Evolutionary conservation across 2,797 vertebrate genomes (phyloP), one percentile per base, ranked within the genome.

Genomic region (Pipistrellus pipistrellus): DNA sequence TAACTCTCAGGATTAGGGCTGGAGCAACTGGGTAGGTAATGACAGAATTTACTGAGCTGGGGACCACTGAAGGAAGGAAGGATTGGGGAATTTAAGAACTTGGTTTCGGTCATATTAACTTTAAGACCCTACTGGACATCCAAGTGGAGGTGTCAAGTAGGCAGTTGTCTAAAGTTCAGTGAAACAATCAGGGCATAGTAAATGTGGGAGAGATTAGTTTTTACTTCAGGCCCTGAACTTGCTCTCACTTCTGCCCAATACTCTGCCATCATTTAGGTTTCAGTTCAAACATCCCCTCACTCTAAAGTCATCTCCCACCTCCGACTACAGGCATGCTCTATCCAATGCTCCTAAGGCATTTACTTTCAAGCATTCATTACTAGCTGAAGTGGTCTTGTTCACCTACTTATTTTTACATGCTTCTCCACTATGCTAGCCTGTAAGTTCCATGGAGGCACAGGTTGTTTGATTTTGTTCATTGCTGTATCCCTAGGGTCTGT

Each of bases 211-310:
- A 27, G 41, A 64, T 76, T 17, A 8, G 20, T 48, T 94, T 87
- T 90, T n/a, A 85, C 35, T 5, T 51, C 35, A 35, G 62, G 68
- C 21, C 55, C 96, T 90, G 84, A 96, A 71, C 64, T 85, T 78
- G 51, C 35, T 90, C 59, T 90, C 76, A 55, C 32, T 41, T 71
- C 41, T 75, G 69, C 38, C 38, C 35, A 30, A 53, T 53, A 51
- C 14, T 87, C 71, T 69, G 41, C 48, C 81, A 57, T 94, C 77
- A 51, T 62, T 80, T 30, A 87, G 17, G 17, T 81, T 41, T 57
- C 71, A 96, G 21, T 21, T 93, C 85, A 71, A 66, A 76, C 38
- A 32, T 73, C 48, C 44, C 66, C 32, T 92, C n/a, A 55, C 1
- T 80, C 38, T 80, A 59, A 92, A 81, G 57, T 88, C 20, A 18